Evolutionary conservation across 1,140 invertebrate species (phyloP).

Genomic region (Drosophila nebulosa): DNA sequence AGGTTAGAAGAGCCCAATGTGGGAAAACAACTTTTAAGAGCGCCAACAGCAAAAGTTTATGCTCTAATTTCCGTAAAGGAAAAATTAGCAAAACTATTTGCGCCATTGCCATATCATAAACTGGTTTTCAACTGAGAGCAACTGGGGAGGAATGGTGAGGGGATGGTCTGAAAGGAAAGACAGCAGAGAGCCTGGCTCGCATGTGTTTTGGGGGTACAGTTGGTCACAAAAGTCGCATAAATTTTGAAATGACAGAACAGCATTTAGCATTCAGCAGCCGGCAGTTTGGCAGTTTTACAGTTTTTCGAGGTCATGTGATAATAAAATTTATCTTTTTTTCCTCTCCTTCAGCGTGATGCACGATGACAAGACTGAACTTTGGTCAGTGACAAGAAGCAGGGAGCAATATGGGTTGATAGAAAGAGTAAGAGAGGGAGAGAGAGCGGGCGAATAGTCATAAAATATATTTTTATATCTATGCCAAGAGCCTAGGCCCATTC

Average conservation of each 20-base stretch:
- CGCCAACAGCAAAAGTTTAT: constrained; percentile 57
- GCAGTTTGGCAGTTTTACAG: constrained; percentile 70
- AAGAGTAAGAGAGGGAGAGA: no score
- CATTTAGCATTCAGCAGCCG: constrained; percentile 17
- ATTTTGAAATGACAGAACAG: constrained; percentile 68
- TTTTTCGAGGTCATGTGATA: constrained; percentile 69
- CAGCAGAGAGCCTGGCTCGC: constrained; percentile 20
- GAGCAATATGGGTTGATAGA: not conserved
- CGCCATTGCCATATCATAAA: constrained; percentile 77
- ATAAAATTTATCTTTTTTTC: constrained; percentile 50
- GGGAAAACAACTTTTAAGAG: constrained; percentile 61
- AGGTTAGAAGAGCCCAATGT: not conserved
- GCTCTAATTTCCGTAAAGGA: constrained; percentile 78
- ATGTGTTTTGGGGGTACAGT: constrained; percentile 33
- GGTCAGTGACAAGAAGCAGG: not conserved
- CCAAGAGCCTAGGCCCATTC: constrained; percentile 6
- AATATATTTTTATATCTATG: constrained; percentile 22
- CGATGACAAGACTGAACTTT: constrained; percentile 32
- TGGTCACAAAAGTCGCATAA: constrained; percentile 75
- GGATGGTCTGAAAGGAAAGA: constrained; percentile 22
- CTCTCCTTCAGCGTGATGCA: constrained; percentile 35
- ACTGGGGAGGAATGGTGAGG: constrained; percentile 16
- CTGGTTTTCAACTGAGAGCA: constrained; percentile 33
- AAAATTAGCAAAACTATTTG: constrained; percentile 77
- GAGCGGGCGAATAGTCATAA: constrained; percentile 39